Evolutionary conservation across 2,888 invertebrate genomes (phyloP).

Genomic region (Rhopalosiphum nymphaeae): DNA sequence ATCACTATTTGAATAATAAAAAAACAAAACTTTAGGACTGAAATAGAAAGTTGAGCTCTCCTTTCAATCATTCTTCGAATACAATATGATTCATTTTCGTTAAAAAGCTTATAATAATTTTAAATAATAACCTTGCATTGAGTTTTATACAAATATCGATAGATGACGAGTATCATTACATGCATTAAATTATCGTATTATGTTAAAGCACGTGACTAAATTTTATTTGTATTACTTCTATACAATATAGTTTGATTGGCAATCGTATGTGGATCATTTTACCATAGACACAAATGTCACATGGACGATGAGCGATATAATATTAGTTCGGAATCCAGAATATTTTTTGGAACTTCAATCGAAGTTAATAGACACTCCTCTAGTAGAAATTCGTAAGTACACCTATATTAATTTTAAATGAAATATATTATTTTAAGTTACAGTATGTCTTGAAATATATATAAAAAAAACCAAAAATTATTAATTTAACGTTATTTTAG

Average conservation of each 20-base stretch:
- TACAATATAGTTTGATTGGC: conserved; percentile 68
- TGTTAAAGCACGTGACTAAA: background rate
- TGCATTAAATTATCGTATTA: background rate
- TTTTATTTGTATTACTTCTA: background rate
- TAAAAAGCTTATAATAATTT: background rate
- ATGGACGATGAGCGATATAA: conserved; percentile 67
- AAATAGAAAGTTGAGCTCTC: background rate
- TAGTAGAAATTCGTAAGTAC: conserved; percentile 68
- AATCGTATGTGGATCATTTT: conserved; percentile 67
- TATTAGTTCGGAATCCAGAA: conserved; percentile 67
- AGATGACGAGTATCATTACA: background rate
- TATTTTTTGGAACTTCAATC: conserved; percentile 67
- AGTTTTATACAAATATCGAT: background rate
- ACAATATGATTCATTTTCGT: background rate
- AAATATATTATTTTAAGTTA: background rate
- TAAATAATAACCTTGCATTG: background rate
- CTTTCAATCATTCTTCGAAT: background rate
- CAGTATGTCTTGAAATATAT: background rate
- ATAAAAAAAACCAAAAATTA: background rate
- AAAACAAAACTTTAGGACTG: background rate
- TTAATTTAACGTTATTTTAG: background rate
- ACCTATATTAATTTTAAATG: background rate
- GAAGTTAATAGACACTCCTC: conserved; percentile 66
- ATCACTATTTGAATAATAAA: background rate
- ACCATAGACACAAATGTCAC: conserved; percentile 67